Conservation (phyloP, 2,888 invertebrate species). For the Metalampra italica region DNA sequence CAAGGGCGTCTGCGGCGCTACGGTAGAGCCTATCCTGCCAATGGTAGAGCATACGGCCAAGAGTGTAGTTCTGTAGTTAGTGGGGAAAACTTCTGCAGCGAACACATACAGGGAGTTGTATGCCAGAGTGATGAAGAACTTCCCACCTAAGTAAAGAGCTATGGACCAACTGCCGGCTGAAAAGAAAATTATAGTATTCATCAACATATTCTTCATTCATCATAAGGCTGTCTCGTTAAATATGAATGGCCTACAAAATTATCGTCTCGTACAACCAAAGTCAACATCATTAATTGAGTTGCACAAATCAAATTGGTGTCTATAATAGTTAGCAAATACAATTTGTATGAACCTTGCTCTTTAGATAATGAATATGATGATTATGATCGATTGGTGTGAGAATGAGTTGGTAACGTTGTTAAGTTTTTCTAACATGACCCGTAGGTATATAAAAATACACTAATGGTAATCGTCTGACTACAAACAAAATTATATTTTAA, state of each 20-base stretch:
- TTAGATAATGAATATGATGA: neutral
- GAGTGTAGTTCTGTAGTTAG: constrained; percentile 81
- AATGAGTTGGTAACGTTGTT: neutral
- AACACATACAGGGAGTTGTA: constrained; percentile 83
- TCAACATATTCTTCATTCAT: neutral
- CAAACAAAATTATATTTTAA: too few relatives aligned
- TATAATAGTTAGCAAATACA: neutral
- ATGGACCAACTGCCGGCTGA: constrained; percentile 74
- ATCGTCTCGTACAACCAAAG: too few relatives aligned
- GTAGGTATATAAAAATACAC: too few relatives aligned
- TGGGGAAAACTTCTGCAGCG: constrained; percentile 84
- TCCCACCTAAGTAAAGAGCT: constrained; percentile 80
- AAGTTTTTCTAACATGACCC: too few relatives aligned
- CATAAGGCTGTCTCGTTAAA: too few relatives aligned
- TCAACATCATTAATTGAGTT: too few relatives aligned
- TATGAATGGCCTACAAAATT: too few relatives aligned
- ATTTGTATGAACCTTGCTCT: constrained; percentile 1
- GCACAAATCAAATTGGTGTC: neutral
- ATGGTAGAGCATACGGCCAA: constrained; percentile 83
- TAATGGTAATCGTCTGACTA: too few relatives aligned
- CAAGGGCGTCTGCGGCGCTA: constrained; percentile 83
- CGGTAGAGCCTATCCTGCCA: constrained; percentile 81
- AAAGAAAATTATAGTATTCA: constrained; percentile 21
- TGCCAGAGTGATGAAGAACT: constrained; percentile 83
- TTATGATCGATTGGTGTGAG: neutral